phyloP scores from a whole-genome alignment of 2,797 vertebrate species.

The Enoplosus armatus region DNA sequence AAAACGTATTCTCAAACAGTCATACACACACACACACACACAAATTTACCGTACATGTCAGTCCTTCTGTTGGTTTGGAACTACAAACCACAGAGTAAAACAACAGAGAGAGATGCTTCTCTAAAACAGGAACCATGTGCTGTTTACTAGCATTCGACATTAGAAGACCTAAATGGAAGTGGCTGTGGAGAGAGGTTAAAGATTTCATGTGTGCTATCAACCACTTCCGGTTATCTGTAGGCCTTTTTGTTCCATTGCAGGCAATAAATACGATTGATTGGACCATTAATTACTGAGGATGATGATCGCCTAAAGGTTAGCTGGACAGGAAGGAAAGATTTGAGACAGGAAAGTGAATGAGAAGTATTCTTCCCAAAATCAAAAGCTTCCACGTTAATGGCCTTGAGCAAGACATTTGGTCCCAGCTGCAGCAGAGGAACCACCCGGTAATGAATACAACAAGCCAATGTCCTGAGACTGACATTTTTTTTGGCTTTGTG shows the following conservation, averaged over 20 bases:
- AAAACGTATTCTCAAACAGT: conserved; percentile 39
- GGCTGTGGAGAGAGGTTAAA: conserved; percentile 27
- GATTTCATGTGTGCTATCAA: conserved; percentile 33
- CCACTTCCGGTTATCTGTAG: conserved; percentile 26
- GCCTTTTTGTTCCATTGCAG: conserved; percentile 33
- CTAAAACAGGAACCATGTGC: conserved; percentile 64
- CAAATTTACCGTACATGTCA: conserved; percentile 30
- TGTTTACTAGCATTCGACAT: conserved; percentile 45
- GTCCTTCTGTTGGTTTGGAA: conserved; percentile 36
- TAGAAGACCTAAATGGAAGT: conserved; percentile 42
- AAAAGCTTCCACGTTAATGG: conserved; percentile 32
- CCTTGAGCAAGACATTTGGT: background rate
- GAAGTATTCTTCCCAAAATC: conserved; percentile 44
- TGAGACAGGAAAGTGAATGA: conserved; percentile 40
- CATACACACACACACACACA: no score
- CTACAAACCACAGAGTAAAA: conserved; percentile 46
- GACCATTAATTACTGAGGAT: conserved; percentile 40
- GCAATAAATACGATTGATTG: conserved; percentile 68
- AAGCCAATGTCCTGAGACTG: conserved; percentile 5
- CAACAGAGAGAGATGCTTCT: conserved; percentile 40
- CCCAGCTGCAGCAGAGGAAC: conserved; percentile 38
- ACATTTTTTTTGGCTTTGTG: conserved; percentile 1
- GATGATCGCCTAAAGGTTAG: conserved; percentile 50
- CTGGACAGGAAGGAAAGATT: conserved; percentile 31
- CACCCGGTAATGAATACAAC: conserved; percentile 22